Conservation (phyloP, 2,888 invertebrate genomes). For the Conus canariensis region DNA sequence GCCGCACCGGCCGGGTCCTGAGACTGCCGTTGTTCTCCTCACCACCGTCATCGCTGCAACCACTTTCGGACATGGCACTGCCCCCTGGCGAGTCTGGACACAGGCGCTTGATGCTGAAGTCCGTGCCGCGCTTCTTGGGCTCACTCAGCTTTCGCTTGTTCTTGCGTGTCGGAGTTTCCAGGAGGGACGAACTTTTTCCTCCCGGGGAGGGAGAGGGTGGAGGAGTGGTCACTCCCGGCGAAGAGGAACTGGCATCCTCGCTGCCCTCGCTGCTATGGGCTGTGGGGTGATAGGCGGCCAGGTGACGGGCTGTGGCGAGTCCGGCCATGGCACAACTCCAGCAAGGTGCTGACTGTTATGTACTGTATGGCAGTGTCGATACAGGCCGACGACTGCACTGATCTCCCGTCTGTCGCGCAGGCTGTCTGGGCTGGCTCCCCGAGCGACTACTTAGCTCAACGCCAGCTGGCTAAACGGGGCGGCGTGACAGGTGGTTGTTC, state of each 20-base stretch:
- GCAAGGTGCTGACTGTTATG: conserved; percentile 16
- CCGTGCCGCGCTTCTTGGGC: conserved; percentile 78
- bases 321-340: conserved; percentile 18
- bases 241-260: conserved; percentile 39
- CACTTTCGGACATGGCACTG: conserved; percentile 68
- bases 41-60: conserved; percentile 61
- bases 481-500: conserved; percentile 41
- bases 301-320: conserved; percentile 14
- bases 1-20: conserved; percentile 52
- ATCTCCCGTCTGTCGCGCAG: conserved; percentile 34
- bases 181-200: conserved; percentile 36
- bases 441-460: conserved; percentile 31
- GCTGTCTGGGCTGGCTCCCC: conserved; percentile 38
- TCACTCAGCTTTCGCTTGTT: conserved; percentile 86
- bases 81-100: conserved; percentile 68
- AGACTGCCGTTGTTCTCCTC: conserved; percentile 23
- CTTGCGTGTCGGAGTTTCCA: conserved; percentile 71
- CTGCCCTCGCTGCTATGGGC: conserved; percentile 28
- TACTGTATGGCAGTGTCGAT: conserved; percentile 20
- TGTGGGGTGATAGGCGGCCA: background rate
- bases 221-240: conserved; percentile 45
- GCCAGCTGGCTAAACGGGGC: conserved; percentile 35
- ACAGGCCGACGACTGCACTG: conserved; percentile 27
- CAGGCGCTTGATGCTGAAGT: conserved; percentile 73
- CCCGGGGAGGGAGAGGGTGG: conserved; percentile 45